phyloP scores from a whole-genome alignment of 2,888 invertebrate genomes.

The Eumerus sabulonum region DNA sequence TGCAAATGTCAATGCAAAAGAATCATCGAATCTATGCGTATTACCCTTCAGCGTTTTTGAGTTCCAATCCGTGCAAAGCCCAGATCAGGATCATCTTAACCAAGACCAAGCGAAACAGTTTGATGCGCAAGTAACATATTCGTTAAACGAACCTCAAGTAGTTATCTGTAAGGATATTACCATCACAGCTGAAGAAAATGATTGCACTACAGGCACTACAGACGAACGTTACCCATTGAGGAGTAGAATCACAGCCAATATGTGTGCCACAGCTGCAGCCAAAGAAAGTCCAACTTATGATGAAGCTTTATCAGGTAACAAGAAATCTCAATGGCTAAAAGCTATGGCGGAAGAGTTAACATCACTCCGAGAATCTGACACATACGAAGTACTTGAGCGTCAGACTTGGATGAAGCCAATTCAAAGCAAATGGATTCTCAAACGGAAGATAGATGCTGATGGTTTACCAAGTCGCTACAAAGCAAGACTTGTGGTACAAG shows the following conservation, averaged over 20 bases:
- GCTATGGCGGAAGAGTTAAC: background rate
- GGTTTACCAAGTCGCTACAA: conserved; percentile 8
- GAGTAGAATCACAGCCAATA: background rate
- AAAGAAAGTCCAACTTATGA: conserved; percentile 5
- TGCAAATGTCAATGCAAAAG: background rate
- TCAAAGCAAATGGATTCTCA: conserved; percentile 5
- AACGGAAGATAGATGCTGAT: conserved; percentile 12
- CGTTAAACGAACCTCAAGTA: background rate
- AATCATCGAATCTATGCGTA: background rate
- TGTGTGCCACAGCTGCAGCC: background rate
- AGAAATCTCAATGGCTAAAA: no score
- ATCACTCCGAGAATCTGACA: conserved; percentile 2
- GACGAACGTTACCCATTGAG: conserved; percentile 1
- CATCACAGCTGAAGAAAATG: conserved; percentile 11
- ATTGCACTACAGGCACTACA: conserved; percentile 3
- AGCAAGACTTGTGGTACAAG: conserved; percentile 6
- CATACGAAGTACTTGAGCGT: conserved; percentile 6
- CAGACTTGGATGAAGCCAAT: conserved; percentile 7
- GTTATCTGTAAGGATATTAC: no score
- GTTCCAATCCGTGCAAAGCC: background rate
- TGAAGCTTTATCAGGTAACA: background rate
- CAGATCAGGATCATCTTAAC: background rate
- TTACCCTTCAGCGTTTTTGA: conserved; percentile 3
- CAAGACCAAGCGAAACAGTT: background rate
- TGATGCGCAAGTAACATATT: background rate